phyloP scores from a whole-genome alignment of 2,888 invertebrate genomes.

The Xestia c-nigrum region DNA sequence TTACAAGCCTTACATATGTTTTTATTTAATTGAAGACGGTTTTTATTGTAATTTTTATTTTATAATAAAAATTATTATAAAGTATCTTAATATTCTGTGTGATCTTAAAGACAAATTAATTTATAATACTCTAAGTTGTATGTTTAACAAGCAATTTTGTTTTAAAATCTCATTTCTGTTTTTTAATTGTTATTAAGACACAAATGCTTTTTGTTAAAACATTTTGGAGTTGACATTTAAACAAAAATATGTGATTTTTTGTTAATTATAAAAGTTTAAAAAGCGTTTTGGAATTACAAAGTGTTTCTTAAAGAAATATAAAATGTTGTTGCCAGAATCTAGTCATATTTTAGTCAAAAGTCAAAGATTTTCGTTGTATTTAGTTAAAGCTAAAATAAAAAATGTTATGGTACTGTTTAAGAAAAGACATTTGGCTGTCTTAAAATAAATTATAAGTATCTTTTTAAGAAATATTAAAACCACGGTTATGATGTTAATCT shows the following conservation, averaged over 20 bases:
- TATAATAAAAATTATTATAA: background rate
- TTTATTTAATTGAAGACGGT: background rate
- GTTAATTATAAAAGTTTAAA: slow-evolving; percentile 49
- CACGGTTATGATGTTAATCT: slow-evolving; percentile 13
- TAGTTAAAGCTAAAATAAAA: slow-evolving; percentile 46
- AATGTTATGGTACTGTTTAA: slow-evolving; percentile 48
- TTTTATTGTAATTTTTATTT: background rate
- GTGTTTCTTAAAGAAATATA: slow-evolving; percentile 60
- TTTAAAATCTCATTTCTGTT: background rate
- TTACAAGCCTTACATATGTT: background rate
- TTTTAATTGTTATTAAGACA: slow-evolving; percentile 12
- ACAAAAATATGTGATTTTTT: slow-evolving; percentile 34
- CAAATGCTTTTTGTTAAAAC: slow-evolving; percentile 41
- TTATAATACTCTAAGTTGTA: slow-evolving; percentile 6
- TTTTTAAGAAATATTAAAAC: slow-evolving; percentile 42
- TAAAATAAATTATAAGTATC: slow-evolving; percentile 44
- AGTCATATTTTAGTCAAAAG: slow-evolving; percentile 48
- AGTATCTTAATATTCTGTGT: background rate
- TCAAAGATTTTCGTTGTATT: slow-evolving; percentile 47
- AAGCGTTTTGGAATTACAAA: slow-evolving; percentile 51
- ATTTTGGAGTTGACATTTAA: slow-evolving; percentile 19
- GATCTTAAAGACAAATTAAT: slow-evolving; percentile 7
- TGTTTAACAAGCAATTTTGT: background rate
- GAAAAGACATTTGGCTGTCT: slow-evolving; percentile 31
- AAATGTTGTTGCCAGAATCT: slow-evolving; percentile 57